Conservation (phyloP, 2,888 invertebrate genomes). For the Loripinus fragilis region DNA sequence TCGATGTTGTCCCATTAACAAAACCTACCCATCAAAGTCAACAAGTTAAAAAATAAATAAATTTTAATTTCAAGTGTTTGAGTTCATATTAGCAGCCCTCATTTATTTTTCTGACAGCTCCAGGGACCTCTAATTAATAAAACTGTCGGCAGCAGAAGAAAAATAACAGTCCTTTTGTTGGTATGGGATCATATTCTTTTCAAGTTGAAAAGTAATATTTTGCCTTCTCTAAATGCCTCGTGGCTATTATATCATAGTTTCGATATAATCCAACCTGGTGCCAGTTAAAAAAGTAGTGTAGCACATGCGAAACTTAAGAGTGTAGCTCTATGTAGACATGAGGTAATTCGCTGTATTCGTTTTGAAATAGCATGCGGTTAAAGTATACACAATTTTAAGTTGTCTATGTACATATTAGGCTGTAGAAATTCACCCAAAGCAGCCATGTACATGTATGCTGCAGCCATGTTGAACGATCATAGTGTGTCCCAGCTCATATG, state of each 20-base stretch:
- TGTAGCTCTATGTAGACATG: too few relatives aligned
- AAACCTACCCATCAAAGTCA: background rate
- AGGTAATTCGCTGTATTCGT: too few relatives aligned
- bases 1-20: background rate
- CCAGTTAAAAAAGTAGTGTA: too few relatives aligned
- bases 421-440: too few relatives aligned
- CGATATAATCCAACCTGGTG: too few relatives aligned
- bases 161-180: conserved; percentile 13
- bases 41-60: background rate
- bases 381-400: too few relatives aligned
- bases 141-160: background rate
- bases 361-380: too few relatives aligned
- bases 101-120: conserved; percentile 1
- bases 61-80: conserved; percentile 1
- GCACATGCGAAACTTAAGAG: too few relatives aligned
- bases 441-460: too few relatives aligned
- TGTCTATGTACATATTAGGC: too few relatives aligned
- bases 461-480: too few relatives aligned
- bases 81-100: background rate
- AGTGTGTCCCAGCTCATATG: too few relatives aligned
- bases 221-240: background rate
- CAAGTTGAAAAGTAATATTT: background rate
- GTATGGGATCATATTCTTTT: conserved; percentile 1
- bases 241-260: background rate
- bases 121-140: conserved; percentile 20